Conservation (phyloP, 2,888 invertebrate genomes). For the Cristatella mucedo region DNA sequence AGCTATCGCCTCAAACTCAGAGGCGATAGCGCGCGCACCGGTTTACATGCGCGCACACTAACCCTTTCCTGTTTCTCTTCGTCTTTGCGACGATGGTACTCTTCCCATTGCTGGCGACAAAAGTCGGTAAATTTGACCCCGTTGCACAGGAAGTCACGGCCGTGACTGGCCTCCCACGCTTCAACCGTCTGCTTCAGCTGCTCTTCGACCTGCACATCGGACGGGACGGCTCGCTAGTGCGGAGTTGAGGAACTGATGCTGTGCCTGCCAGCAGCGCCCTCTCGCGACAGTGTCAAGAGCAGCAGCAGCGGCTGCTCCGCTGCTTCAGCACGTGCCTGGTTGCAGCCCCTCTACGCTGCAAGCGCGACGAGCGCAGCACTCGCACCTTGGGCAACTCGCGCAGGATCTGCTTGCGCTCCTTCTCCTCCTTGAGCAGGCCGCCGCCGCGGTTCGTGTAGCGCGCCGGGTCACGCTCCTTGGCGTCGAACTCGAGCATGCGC, state of each 20-base stretch:
- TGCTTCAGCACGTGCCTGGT: neutral
- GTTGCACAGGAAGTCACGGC: slow-evolving; percentile 23
- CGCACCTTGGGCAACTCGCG: slow-evolving; percentile 39
- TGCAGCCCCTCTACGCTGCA: neutral
- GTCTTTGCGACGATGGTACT: slow-evolving; percentile 23
- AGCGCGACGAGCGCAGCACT: neutral
- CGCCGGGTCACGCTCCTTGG: slow-evolving; percentile 54
- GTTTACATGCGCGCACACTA: too few relatives aligned
- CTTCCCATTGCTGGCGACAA: slow-evolving; percentile 24
- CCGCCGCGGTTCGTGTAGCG: slow-evolving; percentile 75
- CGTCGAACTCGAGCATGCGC: slow-evolving; percentile 58
- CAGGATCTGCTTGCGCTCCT: slow-evolving; percentile 59
- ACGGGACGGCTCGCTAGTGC: too few relatives aligned
- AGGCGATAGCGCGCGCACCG: too few relatives aligned
- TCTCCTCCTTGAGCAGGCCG: slow-evolving; percentile 66
- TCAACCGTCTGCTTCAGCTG: slow-evolving; percentile 23
- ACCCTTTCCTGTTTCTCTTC: slow-evolving; percentile 32
- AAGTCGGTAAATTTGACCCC: slow-evolving; percentile 26
- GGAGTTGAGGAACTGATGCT: too few relatives aligned
- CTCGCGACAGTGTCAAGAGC: too few relatives aligned
- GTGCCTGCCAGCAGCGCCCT: too few relatives aligned
- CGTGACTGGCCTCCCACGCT: slow-evolving; percentile 27
- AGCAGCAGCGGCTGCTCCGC: too few relatives aligned
- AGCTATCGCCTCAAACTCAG: too few relatives aligned
- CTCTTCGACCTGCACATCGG: slow-evolving; percentile 24